A percentile compares a stretch with the other conserved stretches of the same genome.
These are phyloP conservation scores for Microctonus hyperodae DNA, from an alignment of 2,888 invertebrate species.

Conservation along the genomic window DNA sequence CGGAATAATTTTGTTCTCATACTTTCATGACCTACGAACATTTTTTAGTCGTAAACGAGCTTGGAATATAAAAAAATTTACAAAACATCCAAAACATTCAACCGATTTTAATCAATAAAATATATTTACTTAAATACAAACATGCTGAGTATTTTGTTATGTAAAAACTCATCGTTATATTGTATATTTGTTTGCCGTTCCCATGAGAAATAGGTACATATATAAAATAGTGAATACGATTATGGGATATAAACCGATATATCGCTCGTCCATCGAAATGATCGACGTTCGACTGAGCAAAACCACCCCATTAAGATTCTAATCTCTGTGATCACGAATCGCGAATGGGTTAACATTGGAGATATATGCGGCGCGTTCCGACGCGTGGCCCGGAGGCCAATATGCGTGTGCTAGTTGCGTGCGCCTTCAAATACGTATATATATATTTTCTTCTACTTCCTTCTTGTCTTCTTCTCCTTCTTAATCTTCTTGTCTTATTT, in stretches of 20 bases:
- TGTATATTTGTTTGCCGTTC: constrained; percentile 1
- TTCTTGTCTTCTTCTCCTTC: background rate
- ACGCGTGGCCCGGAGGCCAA: constrained; percentile 27
- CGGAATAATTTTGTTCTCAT: background rate
- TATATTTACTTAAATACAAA: background rate
- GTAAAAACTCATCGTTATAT: background rate
- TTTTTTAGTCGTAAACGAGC: background rate
- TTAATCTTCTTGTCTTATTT: constrained; percentile 11
- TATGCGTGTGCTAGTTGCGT: constrained; percentile 23
- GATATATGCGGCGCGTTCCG: constrained; percentile 28
- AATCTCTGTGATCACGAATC: constrained; percentile 43
- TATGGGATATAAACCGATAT: background rate
- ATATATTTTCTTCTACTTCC: background rate
- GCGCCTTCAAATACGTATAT: background rate
- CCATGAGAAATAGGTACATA: constrained; percentile 19
- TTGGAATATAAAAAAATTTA: background rate
- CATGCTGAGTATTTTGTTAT: background rate
- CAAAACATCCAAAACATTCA: background rate
- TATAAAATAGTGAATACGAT: background rate
- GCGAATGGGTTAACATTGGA: constrained; percentile 19
- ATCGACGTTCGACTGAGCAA: constrained; percentile 33
- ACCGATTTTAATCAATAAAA: background rate
- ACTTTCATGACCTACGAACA: background rate
- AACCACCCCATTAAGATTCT: constrained; percentile 37
- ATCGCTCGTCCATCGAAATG: constrained; percentile 30